Evolutionary conservation across 2,113 vertebrate genomes (phyloP).

Genomic region (Leptocoma aspasia): DNA sequence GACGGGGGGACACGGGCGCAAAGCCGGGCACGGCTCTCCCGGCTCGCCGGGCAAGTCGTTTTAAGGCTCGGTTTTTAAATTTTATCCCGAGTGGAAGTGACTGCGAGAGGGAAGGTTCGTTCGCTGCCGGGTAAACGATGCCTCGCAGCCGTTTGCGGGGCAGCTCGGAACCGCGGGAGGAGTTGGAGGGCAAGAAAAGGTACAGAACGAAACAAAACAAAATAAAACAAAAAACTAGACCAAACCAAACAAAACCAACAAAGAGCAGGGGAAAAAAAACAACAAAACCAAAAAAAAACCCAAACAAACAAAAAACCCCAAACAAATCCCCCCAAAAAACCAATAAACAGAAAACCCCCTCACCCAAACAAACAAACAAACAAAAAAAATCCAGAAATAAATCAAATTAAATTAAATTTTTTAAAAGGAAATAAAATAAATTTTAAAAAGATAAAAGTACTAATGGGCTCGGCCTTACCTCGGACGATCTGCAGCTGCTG

Average conservation of each 20-base stretch:
- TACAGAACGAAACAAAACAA: not conserved
- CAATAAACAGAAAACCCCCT: not conserved
- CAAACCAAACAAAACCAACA: not conserved
- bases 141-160: conserved; percentile 61
- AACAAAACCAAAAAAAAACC: not conserved
- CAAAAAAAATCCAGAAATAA: no score
- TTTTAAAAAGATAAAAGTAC: not conserved
- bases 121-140: conserved; percentile 52
- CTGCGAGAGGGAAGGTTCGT: conserved; percentile 51
- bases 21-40: conserved; percentile 55
- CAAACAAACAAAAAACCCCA: not conserved
- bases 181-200: conserved; percentile 6
- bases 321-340: not conserved
- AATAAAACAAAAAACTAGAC: not conserved
- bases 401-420: fast-evolving
- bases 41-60: not conserved
- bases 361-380: not conserved
- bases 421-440: fast-evolving
- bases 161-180: conserved; percentile 48
- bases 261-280: not conserved
- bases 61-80: conserved; percentile 67
- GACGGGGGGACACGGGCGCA: not conserved
- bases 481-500: conserved; percentile 98
- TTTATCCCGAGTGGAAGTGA: conserved; percentile 66
- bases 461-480: conserved; percentile 79